phyloP scores from a whole-genome alignment of 2,797 vertebrate genomes.

The Myripristis jacobus region DNA sequence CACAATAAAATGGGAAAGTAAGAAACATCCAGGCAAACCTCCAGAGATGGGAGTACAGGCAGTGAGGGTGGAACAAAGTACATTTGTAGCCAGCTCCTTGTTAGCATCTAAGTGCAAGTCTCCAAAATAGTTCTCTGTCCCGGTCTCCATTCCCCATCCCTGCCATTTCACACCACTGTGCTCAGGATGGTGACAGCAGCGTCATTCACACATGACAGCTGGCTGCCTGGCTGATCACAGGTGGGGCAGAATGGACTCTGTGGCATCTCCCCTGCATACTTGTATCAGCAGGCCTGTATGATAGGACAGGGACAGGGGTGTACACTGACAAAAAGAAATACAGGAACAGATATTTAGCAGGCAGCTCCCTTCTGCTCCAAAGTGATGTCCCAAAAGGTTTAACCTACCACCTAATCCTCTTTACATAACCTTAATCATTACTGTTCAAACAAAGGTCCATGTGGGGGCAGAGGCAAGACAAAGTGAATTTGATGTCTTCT shows the following conservation, averaged over 20 bases:
- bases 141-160: conserved; percentile 36
- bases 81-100: conserved; percentile 52
- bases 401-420: background rate
- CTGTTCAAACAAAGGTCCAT: background rate
- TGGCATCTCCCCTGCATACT: conserved; percentile 17
- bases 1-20: conserved; percentile 2
- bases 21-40: conserved; percentile 21
- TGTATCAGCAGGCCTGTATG: conserved; percentile 22
- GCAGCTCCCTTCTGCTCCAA: background rate
- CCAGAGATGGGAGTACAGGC: conserved; percentile 17
- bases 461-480: conserved; percentile 4
- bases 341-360: background rate
- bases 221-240: conserved; percentile 60
- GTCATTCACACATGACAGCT: conserved; percentile 79
- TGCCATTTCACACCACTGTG: conserved; percentile 72
- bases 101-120: conserved; percentile 66
- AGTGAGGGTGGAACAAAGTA: conserved; percentile 27
- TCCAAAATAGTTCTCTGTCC: conserved; percentile 64
- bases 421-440: conserved; percentile 4
- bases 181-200: conserved; percentile 62
- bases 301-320: background rate
- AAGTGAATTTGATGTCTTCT: conserved; percentile 5
- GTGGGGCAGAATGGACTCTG: conserved; percentile 46
- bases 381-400: background rate
- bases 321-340: conserved; percentile 10